These are phyloP conservation scores for Lepidotrigona ventralis DNA, from an alignment of 1,140 invertebrate genomes.

Conservation along the genomic window DNA sequence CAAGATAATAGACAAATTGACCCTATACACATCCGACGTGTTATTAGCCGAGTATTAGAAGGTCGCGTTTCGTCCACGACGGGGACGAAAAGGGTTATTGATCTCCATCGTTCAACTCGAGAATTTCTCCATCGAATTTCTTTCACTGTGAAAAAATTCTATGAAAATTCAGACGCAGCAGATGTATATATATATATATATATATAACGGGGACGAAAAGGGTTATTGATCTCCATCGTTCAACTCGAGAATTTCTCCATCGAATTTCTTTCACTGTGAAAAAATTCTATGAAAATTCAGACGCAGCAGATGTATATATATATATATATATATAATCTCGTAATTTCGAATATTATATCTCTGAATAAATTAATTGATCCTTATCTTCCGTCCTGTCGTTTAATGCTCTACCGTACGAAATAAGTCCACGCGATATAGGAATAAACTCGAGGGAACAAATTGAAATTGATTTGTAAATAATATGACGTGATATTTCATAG, in stretches of 20 bases:
- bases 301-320: neutral
- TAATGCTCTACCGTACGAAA: no score
- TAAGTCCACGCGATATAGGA: no score
- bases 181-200: no score
- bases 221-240: constrained; percentile 1
- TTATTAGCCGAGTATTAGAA: constrained; percentile 71
- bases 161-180: neutral
- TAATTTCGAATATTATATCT: neutral
- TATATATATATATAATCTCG: no score
- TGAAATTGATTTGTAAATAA: no score
- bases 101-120: neutral
- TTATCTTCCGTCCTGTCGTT: no score
- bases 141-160: no score
- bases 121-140: neutral
- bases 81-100: constrained; percentile 5
- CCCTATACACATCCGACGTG: constrained; percentile 75
- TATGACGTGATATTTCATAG: neutral
- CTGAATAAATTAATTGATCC: neutral
- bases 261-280: neutral
- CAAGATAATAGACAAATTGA: constrained; percentile 78
- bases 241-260: neutral
- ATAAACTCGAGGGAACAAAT: no score
- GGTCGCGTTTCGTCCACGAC: constrained; percentile 59
- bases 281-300: neutral
- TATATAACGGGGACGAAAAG: neutral